Evolutionary conservation across 2,797 vertebrate species (phyloP), one percentile per base, ranked within the genome.

Genomic region (Myoxocephalus aenaeus): DNA sequence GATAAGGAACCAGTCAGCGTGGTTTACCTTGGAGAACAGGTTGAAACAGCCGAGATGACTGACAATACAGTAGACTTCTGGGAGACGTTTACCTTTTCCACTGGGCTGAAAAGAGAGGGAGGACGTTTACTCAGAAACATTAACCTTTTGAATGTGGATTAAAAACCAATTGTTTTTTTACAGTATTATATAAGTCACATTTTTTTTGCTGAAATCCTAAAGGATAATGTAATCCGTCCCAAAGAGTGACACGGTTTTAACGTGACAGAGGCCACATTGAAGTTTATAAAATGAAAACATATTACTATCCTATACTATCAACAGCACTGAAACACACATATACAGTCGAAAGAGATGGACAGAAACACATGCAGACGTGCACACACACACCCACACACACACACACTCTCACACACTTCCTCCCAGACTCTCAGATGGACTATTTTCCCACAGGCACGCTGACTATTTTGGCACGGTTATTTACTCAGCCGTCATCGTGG

Each of bases 1-100:
- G 18, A 15, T 1, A 7, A 36, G 12, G 9, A 14, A 38, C 0
- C 3, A 27, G 54, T 3, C 44, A 2, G 40, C 9, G n/a, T 9
- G 2, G 4, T 68, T 78, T 87, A 98, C 97, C 97, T 97, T 98
- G 22, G 97, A 97, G 82, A 98, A 98, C 70, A 98, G 95, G 87
- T 96, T 97, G 92, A 98, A 98, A 90, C 97, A 98, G 69, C 97
- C 97, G 7, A 98, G 95, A 59, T 96, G 96, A 89, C 97, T 98
- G 77, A 98, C 96, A 3, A 98, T 98, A 82, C 97, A 98, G 88
- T 98, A 97, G 58, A 94, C 92, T 34, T 94, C 93, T 38, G 93
- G 93, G 2, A 93, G 88, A 68, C 89, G 87, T 80, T 88, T 88
- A n/a, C 93, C 94, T 87, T 91, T 93, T 71, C 94, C 94, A 74